Conservation (phyloP, 2,113 vertebrate species). For the Cochlearius cochlearius region DNA sequence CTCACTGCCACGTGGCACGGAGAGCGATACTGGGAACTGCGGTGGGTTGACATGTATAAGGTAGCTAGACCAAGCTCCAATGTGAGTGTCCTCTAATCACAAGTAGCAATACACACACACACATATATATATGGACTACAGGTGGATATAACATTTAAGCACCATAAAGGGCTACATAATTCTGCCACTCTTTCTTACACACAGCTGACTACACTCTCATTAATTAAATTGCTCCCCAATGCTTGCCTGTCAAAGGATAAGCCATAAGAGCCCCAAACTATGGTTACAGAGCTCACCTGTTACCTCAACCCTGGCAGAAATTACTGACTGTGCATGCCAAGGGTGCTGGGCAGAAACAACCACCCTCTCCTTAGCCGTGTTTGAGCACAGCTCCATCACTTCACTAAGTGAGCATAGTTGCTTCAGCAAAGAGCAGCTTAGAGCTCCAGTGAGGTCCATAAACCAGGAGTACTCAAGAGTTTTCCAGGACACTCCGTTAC, state of each 20-base stretch:
- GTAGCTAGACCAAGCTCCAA: neutral
- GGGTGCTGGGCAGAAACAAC: neutral
- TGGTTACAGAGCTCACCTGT: neutral
- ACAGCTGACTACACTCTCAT: too few relatives aligned
- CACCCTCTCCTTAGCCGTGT: neutral
- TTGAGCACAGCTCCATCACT: neutral
- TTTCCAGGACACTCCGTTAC: neutral
- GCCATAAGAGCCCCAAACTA: neutral
- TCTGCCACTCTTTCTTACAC: neutral
- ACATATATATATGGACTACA: neutral
- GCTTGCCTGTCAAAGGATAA: neutral
- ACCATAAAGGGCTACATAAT: neutral
- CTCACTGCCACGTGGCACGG: accelerated
- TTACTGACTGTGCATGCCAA: neutral
- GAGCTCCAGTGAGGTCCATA: neutral
- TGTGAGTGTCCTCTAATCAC: neutral
- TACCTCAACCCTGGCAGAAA: neutral
- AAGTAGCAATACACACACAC: neutral
- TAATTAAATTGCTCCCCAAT: neutral
- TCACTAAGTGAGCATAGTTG: neutral
- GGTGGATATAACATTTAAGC: neutral
- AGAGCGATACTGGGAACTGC: neutral
- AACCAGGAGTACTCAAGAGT: neutral
- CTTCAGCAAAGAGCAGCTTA: neutral
- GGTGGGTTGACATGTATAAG: neutral